phyloP scores from a whole-genome alignment of 2,113 vertebrate genomes.

The Mesembrinibis cayennensis region DNA sequence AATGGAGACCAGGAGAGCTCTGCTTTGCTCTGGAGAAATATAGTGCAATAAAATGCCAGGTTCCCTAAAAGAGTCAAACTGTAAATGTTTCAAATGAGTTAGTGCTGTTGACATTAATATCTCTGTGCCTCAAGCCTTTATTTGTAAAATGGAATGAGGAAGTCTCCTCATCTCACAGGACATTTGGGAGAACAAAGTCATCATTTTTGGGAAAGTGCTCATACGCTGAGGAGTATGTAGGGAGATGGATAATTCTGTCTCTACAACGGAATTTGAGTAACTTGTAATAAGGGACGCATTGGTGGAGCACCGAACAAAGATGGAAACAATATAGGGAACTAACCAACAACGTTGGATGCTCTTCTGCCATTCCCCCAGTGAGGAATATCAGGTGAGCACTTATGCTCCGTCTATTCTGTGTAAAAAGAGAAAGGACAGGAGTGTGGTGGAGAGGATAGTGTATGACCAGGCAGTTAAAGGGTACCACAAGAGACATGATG shows the following conservation, averaged over 20 bases:
- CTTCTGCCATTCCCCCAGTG: background rate
- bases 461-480: background rate
- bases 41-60: background rate
- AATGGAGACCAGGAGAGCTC: background rate
- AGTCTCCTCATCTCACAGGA: background rate
- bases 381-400: background rate
- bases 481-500: background rate
- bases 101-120: background rate
- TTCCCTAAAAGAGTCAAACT: background rate
- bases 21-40: background rate
- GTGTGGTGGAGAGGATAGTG: rapidly evolving
- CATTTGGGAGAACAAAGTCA: background rate
- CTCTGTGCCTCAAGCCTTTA: background rate
- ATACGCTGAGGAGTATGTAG: background rate
- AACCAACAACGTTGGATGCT: background rate
- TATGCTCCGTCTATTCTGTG: background rate
- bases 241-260: background rate
- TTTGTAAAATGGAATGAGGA: background rate
- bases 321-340: background rate
- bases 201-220: background rate
- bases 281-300: background rate
- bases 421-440: background rate
- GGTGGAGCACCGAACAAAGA: background rate
- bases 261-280: background rate
- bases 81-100: background rate